Conservation (phyloP, 2,113 vertebrate genomes). For the Oenanthe oenanthe region DNA sequence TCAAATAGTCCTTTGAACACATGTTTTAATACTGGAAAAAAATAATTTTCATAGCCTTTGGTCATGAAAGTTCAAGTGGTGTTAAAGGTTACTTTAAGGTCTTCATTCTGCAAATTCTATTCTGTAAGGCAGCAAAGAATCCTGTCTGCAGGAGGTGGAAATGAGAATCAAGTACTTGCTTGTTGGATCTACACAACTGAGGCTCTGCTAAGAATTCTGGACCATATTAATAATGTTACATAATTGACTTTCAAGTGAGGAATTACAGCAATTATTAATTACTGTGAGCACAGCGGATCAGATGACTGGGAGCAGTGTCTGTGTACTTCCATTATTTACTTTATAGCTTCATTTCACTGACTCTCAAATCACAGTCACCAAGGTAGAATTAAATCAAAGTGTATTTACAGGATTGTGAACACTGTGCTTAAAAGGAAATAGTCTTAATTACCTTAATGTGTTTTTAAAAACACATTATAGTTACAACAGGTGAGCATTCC, state of each 20-base stretch:
- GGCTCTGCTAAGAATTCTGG: neutral
- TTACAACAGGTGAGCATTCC: neutral
- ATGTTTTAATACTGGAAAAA: neutral
- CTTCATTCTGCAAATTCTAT: conserved; percentile 2
- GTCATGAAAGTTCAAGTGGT: neutral
- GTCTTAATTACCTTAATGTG: neutral
- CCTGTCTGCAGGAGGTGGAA: neutral
- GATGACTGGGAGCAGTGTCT: neutral
- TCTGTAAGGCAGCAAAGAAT: neutral
- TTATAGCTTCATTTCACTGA: conserved; percentile 12
- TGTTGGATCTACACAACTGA: neutral
- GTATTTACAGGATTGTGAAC: neutral
- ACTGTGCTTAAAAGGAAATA: neutral
- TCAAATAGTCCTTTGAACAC: neutral
- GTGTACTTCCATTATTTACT: conserved; percentile 2
- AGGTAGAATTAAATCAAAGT: neutral
- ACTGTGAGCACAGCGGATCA: neutral
- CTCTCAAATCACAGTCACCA: neutral
- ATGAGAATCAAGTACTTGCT: neutral
- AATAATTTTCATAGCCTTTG: neutral
- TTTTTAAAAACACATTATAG: neutral
- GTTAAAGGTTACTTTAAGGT: conserved; percentile 35
- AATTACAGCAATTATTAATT: conserved; percentile 21
- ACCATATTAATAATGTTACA: neutral
- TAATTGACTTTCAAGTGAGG: neutral